Evolutionary conservation across 2,797 vertebrate genomes (phyloP), one percentile per base, ranked within the genome.

Genomic region (Dendrocincla fuliginosa): DNA sequence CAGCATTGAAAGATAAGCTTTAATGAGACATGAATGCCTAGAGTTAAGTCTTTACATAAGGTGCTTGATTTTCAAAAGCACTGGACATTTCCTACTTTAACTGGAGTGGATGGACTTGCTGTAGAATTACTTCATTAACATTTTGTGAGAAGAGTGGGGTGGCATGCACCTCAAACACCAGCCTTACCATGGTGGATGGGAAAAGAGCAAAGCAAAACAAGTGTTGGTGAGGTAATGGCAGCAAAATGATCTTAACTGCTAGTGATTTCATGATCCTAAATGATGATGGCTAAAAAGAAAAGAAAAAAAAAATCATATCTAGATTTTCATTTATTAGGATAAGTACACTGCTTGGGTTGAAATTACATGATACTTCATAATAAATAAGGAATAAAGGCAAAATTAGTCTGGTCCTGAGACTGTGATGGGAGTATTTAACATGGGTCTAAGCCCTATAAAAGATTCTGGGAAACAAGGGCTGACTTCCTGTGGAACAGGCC

Each of bases 61-160:
- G 19, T 89, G 11, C 27, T 61, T 61, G 82, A 65, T 65, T 89
- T 89, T 92, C 68, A 92, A 79, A 87, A 63, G 41, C 37, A 67
- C 28, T 79, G 73, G 52, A 75, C 27, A 33, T 61, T 75, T 87
- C 9, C 37, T 46, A 17, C 42, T 83, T 83, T n/a, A 22, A 15
- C 17, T 13, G 68, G 33, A 41, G 68, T 41, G 4, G 5, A 17
- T 41, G 52, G 35, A 76, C 24, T 76, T 76, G 44, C 32, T 84
- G 59, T 67, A 35, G 64, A 80, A 76, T 90, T 52, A 39, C 24
- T 57, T 84, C 19, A 17, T 24, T 32, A 17, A 5, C 2, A 3
- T 61, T 89, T 67, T 82, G 39, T 44, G 30, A 63, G 60, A 70
- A 32, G 18, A 63, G 20, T 10, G 11, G 1, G 7, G 16, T 68